Base-by-base conservation (phyloP, 2,113 vertebrate genomes). In the Alectura lathami region DNA sequence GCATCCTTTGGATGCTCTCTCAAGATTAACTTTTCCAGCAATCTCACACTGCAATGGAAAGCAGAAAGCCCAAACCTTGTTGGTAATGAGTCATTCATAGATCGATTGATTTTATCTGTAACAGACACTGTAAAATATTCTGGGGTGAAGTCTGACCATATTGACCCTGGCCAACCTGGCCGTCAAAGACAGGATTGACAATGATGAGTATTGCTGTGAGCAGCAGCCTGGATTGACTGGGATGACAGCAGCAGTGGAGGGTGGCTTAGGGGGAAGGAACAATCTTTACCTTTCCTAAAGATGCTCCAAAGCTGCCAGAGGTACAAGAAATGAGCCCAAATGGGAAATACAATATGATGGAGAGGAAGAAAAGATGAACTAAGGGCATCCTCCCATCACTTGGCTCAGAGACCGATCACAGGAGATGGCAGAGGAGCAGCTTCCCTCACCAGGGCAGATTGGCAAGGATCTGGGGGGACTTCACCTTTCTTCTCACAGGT, bases 1-100 rank as follows among this genome's bases (percentile, higher is more conserved):
- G 54, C 30, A 21, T n/a, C 32, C 18, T 57, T 57, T n/a, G 54
- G 32, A 57, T n/a, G 32, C 32, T 57, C 11, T 57, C 32, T 57
- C 32, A 57, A n/a, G 54, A n/a, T 57, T 30, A n/a, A 57, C 30
- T 75, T 64, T 27, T 56, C 16, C 32, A 13, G 6, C 57, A 42
- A 13, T 43, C 17, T 62, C 23, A 11, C 15, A 9, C 9, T 1
- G 0, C 32, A 23, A 0, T 0, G 13, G 56, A 66, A 67, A 50
- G 69, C 11, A 13, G 73, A 72, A 89, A 26, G 27, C 27, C 38
- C 1, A 18, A 7, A 17, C 23, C 22, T 36, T 14, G 9, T 12
- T 64, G 84, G 56, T 60, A 42, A 17, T 40, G 74, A 75, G 64
- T 23, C 23, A 2, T 34, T 57, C 47, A 8, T 10, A 23, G 66